Conservation (phyloP, 2,797 vertebrate species). For the Graptemys geographica region DNA sequence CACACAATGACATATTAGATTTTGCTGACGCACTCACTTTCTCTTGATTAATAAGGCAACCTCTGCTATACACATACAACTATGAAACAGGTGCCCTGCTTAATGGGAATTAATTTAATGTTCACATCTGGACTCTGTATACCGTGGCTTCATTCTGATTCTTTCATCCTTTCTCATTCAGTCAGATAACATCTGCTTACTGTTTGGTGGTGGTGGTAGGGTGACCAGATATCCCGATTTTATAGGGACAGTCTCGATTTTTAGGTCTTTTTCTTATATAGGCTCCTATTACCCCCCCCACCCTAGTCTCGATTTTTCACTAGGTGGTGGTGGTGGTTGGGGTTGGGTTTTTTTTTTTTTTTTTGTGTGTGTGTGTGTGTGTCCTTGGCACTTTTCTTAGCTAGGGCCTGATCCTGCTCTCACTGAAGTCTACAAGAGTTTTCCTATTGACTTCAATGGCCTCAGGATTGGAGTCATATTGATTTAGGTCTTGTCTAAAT, state of each 20-base stretch:
- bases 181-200: conserved; percentile 30
- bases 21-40: not conserved
- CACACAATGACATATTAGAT: accelerated
- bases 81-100: not conserved
- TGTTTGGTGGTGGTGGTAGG: not conserved
- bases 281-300: too few relatives aligned
- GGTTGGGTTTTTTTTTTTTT: not conserved
- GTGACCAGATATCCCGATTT: too few relatives aligned
- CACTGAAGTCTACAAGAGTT: not conserved
- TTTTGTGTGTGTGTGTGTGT: too few relatives aligned
- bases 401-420: not conserved
- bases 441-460: not conserved
- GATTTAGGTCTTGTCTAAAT: not conserved
- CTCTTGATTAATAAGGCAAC: not conserved
- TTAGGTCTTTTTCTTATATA: too few relatives aligned
- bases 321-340: too few relatives aligned
- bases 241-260: too few relatives aligned
- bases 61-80: not conserved
- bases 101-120: not conserved
- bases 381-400: too few relatives aligned
- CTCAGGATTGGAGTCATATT: not conserved
- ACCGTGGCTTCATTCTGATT: not conserved
- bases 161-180: not conserved
- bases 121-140: not conserved
- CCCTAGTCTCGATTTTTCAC: too few relatives aligned